Conservation (phyloP, 2,888 invertebrate genomes). For the Ennomos erosarius region DNA sequence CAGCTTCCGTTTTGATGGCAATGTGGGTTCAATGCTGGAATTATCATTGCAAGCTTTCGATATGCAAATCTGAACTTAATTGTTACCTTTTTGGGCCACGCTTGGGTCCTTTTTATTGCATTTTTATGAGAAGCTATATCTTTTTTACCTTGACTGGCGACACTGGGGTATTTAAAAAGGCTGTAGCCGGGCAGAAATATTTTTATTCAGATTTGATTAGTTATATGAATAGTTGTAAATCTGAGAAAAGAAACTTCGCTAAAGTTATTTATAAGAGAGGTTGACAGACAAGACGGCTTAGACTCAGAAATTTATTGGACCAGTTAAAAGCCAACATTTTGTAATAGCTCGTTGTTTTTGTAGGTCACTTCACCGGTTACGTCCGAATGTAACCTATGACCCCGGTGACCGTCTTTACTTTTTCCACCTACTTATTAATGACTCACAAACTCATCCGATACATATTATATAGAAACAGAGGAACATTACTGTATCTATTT, state of each 20-base stretch:
- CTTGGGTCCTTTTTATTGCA: slow-evolving; percentile 40
- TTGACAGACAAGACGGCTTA: slow-evolving; percentile 16
- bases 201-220: slow-evolving; percentile 9
- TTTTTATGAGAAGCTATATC: slow-evolving; percentile 37
- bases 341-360: slow-evolving; percentile 29
- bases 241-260: slow-evolving; percentile 12
- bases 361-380: slow-evolving; percentile 28
- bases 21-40: slow-evolving; percentile 53
- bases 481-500: not conserved
- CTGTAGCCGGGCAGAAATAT: not conserved
- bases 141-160: slow-evolving; percentile 21
- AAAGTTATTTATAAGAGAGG: slow-evolving; percentile 18
- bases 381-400: slow-evolving; percentile 29
- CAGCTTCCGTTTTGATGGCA: slow-evolving; percentile 50
- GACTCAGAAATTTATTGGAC: slow-evolving; percentile 25
- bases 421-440: slow-evolving; percentile 22
- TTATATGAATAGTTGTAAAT: slow-evolving; percentile 8
- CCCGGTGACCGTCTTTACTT: slow-evolving; percentile 21
- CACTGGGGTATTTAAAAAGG: not conserved
- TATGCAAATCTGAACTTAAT: slow-evolving; percentile 56
- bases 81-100: slow-evolving; percentile 46
- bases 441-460: slow-evolving; percentile 8
- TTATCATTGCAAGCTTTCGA: slow-evolving; percentile 59
- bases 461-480: not conserved
- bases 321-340: slow-evolving; percentile 27